A percentile compares a stretch with the other conserved stretches of the same genome.
Evolutionary conservation across 2,113 vertebrate genomes (phyloP).

Genomic region (Nyctereutes procyonoides): DNA sequence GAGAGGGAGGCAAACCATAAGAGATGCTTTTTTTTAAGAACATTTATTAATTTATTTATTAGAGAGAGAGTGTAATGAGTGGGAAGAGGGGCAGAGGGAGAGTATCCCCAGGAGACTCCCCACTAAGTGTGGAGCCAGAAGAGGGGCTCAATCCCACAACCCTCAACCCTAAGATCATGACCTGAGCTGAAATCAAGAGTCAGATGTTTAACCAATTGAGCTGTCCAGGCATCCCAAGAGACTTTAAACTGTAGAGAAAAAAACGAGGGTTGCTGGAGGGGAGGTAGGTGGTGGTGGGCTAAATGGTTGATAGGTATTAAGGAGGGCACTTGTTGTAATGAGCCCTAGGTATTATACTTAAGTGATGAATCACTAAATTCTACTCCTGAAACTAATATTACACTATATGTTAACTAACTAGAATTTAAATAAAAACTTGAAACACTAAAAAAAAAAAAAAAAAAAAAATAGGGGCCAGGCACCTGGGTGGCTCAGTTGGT

Average conservation of each 20-base stretch:
- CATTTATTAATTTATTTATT: too few species aligned
- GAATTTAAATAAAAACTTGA: neutral
- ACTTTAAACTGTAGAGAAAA: neutral
- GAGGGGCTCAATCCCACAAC: neutral
- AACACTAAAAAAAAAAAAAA: neutral
- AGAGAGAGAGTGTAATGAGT: neutral
- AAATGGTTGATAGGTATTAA: neutral
- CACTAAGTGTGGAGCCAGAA: neutral
- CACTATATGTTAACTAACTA: neutral
- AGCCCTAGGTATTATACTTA: neutral
- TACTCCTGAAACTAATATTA: neutral
- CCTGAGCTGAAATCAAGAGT: neutral
- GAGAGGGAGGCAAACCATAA: neutral
- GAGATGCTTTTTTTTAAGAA: too few species aligned
- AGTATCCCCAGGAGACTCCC: neutral
- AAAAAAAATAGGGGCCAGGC: too few species aligned
- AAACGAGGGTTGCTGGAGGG: neutral
- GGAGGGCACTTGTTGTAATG: neutral
- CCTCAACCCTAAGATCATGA: neutral
- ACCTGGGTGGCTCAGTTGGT: too few species aligned
- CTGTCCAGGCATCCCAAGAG: neutral
- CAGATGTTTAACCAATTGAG: neutral
- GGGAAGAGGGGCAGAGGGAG: neutral
- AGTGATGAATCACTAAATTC: neutral
- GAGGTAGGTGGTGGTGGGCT: neutral